Evolutionary conservation across 1,140 invertebrate genomes (phyloP), one percentile per base, ranked within the genome.

Genomic region (Drosophila lowei): DNA sequence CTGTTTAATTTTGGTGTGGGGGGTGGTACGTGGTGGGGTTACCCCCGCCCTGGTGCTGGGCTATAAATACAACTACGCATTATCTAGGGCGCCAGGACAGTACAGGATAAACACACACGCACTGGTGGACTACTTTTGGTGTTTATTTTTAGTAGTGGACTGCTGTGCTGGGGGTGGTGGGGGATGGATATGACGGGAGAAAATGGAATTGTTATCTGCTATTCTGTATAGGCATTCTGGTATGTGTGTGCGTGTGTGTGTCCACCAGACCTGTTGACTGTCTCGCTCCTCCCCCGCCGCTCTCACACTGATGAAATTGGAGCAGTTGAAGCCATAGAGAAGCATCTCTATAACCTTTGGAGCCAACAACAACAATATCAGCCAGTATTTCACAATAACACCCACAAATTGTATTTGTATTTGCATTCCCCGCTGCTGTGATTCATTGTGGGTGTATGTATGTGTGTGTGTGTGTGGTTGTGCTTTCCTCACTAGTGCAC

Each of bases 241-340:
- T 30, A n/a, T n/a, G 16, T 61, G 42, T 59, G 42, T 72, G 42
- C 30, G n/a, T 46, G 54, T 58, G 42, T 42, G 16, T 46, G 9
- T 5, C 11, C 11, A 13, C 11, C 11, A 43, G 78, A 81, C 79
- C 79, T 81, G 79, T 81, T 81, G 79, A 81, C 74, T 74, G 30
- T 38, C 16, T 30, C 50, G 2, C 2, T 0, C 1, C 43, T 28
- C 49, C 34, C 18, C 16, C 34, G 13, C 21, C 11, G 1, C 9
- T 18, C 6, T 0, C 23, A 25, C 23, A 28, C 6, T 34, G 38
- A 48, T 43, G 16, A 30, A 52, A 54, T 18, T 16, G 6, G 25
- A 23, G 18, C 52, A 23, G 43, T 50, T 44, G 70, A 72, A 73
- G 30, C 71, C 71, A 61, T 57, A 41, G 34, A 73, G 73, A 18